Evolutionary conservation across 2,888 invertebrate species (phyloP).

Genomic region (Hypercompe scribonia): DNA sequence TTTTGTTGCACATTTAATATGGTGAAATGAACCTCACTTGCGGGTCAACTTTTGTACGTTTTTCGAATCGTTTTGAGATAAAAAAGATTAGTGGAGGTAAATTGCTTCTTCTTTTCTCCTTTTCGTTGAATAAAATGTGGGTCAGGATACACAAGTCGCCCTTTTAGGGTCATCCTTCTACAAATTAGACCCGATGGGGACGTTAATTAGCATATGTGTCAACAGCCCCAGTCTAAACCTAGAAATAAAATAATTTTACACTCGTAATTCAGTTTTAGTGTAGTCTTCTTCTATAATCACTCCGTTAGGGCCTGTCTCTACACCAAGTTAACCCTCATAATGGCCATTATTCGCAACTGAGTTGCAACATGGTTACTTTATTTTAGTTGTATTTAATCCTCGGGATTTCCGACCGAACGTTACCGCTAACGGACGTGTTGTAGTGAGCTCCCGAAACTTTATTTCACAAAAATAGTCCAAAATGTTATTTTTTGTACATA

Average conservation of each 20-base stretch:
- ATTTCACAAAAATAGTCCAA: too few species aligned
- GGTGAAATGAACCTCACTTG: too few species aligned
- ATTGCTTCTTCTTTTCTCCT: too few species aligned
- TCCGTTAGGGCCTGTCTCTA: slow-evolving; percentile 22
- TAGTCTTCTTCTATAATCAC: slow-evolving; percentile 6
- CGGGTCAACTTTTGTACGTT: too few species aligned
- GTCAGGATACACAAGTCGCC: not conserved
- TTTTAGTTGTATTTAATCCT: slow-evolving; percentile 26
- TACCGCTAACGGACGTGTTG: too few species aligned
- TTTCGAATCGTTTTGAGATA: too few species aligned
- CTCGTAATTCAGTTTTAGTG: not conserved
- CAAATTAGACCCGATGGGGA: not conserved
- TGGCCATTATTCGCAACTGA: slow-evolving; percentile 25
- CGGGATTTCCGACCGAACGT: too few species aligned
- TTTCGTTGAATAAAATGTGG: not conserved
- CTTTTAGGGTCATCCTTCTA: not conserved
- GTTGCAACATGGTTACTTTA: slow-evolving; percentile 24
- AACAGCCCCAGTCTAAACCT: not conserved
- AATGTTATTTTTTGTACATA: too few species aligned
- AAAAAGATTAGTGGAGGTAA: too few species aligned
- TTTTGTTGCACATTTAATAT: too few species aligned
- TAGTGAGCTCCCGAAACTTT: too few species aligned
- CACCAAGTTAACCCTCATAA: slow-evolving; percentile 36
- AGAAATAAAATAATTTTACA: not conserved
- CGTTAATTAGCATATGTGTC: not conserved